Percentiles rank a stretch among this genome's conserved stretches.
These are phyloP conservation scores for Camarhynchus parvulus DNA, from an alignment of 2,113 vertebrate species.

Conservation along the genomic window DNA sequence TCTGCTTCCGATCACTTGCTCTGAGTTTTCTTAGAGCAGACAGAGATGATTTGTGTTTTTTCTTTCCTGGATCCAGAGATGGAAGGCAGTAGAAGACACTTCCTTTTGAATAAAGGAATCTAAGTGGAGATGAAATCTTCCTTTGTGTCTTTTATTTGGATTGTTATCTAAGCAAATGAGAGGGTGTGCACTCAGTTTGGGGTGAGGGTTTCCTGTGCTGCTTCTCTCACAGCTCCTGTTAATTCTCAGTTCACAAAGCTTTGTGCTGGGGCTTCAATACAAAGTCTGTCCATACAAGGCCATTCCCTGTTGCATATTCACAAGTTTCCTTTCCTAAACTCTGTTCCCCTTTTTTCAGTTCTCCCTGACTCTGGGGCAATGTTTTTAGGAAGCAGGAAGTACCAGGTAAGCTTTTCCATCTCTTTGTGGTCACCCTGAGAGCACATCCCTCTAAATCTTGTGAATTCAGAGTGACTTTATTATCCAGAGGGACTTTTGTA, in stretches of 20 bases:
- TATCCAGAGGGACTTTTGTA: neutral
- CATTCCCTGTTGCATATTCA: fast-evolving
- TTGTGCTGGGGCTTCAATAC: neutral
- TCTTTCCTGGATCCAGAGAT: neutral
- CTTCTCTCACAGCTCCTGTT: fast-evolving
- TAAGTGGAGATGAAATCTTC: neutral
- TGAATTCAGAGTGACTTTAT: neutral
- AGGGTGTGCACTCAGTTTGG: neutral
- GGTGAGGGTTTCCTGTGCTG: neutral
- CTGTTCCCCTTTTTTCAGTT: neutral
- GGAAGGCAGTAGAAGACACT: neutral
- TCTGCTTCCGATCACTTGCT: neutral
- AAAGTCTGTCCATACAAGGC: fast-evolving
- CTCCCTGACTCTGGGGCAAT: neutral
- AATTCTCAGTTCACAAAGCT: neutral
- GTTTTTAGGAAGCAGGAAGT: neutral
- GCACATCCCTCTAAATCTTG: fast-evolving
- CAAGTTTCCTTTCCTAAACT: neutral
- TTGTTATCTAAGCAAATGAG: neutral
- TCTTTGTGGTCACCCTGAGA: neutral
- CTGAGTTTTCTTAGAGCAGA: neutral
- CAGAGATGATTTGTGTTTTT: neutral
- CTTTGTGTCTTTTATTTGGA: neutral
- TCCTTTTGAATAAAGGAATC: neutral
- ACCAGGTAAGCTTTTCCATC: neutral